Evolutionary conservation across 1,140 invertebrate species (phyloP), one percentile per base, ranked within the genome.

Genomic region (Polyergus mexicanus): DNA sequence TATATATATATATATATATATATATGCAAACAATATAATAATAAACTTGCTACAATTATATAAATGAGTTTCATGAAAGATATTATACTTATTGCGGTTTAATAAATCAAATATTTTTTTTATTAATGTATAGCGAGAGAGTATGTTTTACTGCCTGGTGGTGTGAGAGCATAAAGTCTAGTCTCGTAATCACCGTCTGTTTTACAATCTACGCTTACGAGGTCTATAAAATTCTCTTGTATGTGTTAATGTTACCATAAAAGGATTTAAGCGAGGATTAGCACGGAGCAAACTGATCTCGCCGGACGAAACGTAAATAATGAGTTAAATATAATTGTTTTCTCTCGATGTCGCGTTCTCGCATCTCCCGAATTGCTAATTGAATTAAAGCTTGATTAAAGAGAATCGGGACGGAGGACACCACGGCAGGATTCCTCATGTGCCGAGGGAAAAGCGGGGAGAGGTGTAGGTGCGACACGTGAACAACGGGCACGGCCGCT

Each of bases 401-500:
- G 72, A 56, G 38, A 13, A 60, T 84, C 63, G 56, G 54, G 60
- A 86, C n/a, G 68, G 11, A 8, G 35, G 38, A 47, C 11, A 47
- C 11, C 25, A 41, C 35, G 28, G 51, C 16, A 25, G 54, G 6
- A 25, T 56, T 51, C 54, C 47, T 35, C 28, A 35, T 11, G 19
- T 7, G 13, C 19, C 8, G 28, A 25, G 56, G 38, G 41, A 38
- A 22, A 51, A 47, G 16, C 13, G 47, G 16, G 47, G 32, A 47
- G 32, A 38, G 58, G 41, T 35, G 54, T 47, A 35, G 71, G 65
- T 89, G 90, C 88, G 92, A 92, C 89, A 91, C 89, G 89, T 91
- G 89, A 91, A 85, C 88, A 91, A 85, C 88, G 89, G 78, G 88
- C 88, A 92, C 91, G 87, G 89, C 88, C 89, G 86, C 88, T 93